Evolutionary conservation across 1,140 invertebrate genomes (phyloP).

Genomic region (Drosophila ohnishii): DNA sequence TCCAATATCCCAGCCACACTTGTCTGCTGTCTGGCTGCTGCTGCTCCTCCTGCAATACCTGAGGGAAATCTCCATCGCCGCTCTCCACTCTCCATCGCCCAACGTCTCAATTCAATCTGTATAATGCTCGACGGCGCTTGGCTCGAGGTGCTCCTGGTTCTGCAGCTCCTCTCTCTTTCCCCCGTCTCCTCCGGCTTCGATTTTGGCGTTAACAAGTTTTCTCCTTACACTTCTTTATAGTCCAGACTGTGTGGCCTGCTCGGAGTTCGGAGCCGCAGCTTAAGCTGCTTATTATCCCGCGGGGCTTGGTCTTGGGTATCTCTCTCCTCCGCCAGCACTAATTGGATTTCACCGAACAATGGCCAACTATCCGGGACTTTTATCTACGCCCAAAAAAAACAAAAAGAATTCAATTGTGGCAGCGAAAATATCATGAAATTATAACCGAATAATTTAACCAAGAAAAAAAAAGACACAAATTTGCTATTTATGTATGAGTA

Average conservation of each 20-base stretch:
- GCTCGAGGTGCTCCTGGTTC: neutral
- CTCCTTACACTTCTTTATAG: conserved; percentile 42
- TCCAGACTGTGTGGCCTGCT: neutral
- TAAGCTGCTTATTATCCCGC: conserved; percentile 78
- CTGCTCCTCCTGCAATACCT: conserved; percentile 41
- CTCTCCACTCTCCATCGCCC: conserved; percentile 13
- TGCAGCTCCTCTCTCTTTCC: neutral
- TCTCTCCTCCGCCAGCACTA: conserved; percentile 37
- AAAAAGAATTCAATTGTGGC: conserved; percentile 11
- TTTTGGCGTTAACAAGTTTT: conserved; percentile 75
- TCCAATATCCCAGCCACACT: conserved; percentile 1
- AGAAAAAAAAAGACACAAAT: neutral
- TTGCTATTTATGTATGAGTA: too few species aligned
- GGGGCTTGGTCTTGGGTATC: conserved; percentile 12
- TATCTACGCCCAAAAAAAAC: neutral
- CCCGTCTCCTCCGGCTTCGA: conserved; percentile 35
- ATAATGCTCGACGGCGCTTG: conserved; percentile 22
- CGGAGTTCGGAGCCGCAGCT: conserved; percentile 21
- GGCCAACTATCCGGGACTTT: conserved; percentile 38
- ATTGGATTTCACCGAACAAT: conserved; percentile 62
- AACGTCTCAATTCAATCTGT: conserved; percentile 54
- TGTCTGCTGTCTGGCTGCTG: conserved; percentile 8
- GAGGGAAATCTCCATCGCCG: conserved; percentile 65
- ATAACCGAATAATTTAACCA: neutral
- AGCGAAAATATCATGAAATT: conserved; percentile 14